phyloP scores from a whole-genome alignment of 2,888 invertebrate species.

The Acronicta psi region DNA sequence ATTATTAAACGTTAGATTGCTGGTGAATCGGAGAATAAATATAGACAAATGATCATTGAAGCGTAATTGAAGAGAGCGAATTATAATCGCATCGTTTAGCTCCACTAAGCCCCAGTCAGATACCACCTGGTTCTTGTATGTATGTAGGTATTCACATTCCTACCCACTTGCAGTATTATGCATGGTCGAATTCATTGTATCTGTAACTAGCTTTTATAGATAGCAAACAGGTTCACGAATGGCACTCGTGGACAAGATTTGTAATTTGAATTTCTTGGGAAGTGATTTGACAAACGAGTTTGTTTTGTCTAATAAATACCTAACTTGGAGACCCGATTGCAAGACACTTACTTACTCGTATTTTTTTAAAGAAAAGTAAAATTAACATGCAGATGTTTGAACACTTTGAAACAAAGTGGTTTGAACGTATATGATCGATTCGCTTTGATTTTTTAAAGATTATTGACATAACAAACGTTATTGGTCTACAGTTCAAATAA shows the following conservation, averaged over 20 bases:
- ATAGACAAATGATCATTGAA: constrained; percentile 29
- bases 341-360: neutral
- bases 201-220: constrained; percentile 44
- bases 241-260: constrained; percentile 14
- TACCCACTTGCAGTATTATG: constrained; percentile 51
- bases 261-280: constrained; percentile 19
- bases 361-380: too few species aligned
- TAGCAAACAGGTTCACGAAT: constrained; percentile 42
- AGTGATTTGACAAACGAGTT: constrained; percentile 16
- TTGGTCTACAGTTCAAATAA: constrained; percentile 1
- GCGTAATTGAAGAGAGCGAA: constrained; percentile 42
- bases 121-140: constrained; percentile 30
- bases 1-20: neutral
- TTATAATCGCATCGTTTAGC: constrained; percentile 29
- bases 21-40: constrained; percentile 21
- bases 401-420: too few species aligned
- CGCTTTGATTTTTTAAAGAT: too few species aligned
- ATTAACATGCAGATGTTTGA: too few species aligned
- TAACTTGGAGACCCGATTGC: constrained; percentile 18
- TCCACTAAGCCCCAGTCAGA: constrained; percentile 24
- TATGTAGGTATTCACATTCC: constrained; percentile 46
- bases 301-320: constrained; percentile 15
- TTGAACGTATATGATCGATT: too few species aligned
- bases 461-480: too few species aligned
- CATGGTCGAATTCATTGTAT: constrained; percentile 39